Conservation (phyloP, 2,888 invertebrate genomes). For the Trichogramma dendrolimi region DNA sequence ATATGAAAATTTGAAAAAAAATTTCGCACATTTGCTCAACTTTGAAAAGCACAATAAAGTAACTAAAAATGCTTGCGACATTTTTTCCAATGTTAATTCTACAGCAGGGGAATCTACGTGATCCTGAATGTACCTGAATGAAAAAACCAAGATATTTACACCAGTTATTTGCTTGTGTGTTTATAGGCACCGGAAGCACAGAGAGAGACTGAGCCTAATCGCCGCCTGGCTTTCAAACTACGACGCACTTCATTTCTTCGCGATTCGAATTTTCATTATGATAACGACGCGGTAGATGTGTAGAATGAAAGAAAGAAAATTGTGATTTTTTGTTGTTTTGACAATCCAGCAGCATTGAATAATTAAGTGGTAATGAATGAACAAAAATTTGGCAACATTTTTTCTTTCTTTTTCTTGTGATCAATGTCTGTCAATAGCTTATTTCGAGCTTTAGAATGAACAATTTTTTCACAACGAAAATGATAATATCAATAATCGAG, state of each 20-base stretch:
- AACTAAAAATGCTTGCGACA: no score
- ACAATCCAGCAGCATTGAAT: no score
- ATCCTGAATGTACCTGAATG: no score
- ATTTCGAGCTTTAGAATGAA: neutral
- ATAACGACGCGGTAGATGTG: conserved; percentile 50
- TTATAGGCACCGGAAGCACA: conserved; percentile 47
- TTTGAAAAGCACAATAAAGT: no score
- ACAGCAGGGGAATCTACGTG: no score
- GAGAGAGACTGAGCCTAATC: conserved; percentile 49
- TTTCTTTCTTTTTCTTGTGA: conserved; percentile 23
- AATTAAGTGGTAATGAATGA: no score
- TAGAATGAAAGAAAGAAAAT: conserved; percentile 34
- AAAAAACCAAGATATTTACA: conserved; percentile 1
- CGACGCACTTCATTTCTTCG: conserved; percentile 49
- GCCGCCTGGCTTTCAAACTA: conserved; percentile 44
- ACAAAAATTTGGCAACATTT: neutral
- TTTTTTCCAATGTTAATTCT: no score
- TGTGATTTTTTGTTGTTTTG: neutral
- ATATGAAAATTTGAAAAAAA: no score
- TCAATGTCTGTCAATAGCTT: neutral
- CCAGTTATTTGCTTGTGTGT: conserved; percentile 23
- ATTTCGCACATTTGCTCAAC: no score
- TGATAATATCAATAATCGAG: neutral
- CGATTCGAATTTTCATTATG: conserved; percentile 51
- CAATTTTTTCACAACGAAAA: conserved; percentile 20